Evolutionary conservation across 2,888 invertebrate genomes (phyloP).

Genomic region (Eupelmus urozonus): DNA sequence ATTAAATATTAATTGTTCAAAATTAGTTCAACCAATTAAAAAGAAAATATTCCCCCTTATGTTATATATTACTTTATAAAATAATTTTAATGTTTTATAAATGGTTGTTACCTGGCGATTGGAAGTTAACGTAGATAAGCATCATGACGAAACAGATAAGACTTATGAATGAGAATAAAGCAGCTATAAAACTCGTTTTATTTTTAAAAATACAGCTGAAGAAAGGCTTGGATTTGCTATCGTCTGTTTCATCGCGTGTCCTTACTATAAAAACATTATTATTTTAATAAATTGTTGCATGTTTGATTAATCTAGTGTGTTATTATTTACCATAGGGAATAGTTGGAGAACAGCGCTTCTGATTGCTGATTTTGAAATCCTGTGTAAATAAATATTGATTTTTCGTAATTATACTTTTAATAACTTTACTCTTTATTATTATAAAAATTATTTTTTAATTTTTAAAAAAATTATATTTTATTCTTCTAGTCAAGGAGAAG

Average conservation of each 20-base stretch:
- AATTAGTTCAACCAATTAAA: too few species aligned
- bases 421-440: background rate
- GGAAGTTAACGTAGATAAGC: conserved; percentile 28
- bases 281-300: background rate
- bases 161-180: background rate
- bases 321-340: conserved; percentile 37
- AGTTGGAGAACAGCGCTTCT: background rate
- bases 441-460: too few species aligned
- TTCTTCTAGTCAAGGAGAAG: too few species aligned
- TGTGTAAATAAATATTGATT: background rate
- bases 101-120: conserved; percentile 25
- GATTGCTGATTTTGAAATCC: conserved; percentile 28
- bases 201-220: conserved; percentile 20
- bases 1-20: too few species aligned
- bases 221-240: conserved; percentile 3
- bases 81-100: background rate
- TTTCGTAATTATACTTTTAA: background rate
- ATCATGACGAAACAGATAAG: conserved; percentile 33
- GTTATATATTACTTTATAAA: too few species aligned
- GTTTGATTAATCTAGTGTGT: background rate
- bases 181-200: conserved; percentile 18
- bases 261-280: conserved; percentile 24
- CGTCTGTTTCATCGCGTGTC: background rate
- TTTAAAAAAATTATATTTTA: too few species aligned
- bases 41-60: too few species aligned